phyloP scores from a whole-genome alignment of 1,140 invertebrate genomes.

The Asobara japonica region DNA sequence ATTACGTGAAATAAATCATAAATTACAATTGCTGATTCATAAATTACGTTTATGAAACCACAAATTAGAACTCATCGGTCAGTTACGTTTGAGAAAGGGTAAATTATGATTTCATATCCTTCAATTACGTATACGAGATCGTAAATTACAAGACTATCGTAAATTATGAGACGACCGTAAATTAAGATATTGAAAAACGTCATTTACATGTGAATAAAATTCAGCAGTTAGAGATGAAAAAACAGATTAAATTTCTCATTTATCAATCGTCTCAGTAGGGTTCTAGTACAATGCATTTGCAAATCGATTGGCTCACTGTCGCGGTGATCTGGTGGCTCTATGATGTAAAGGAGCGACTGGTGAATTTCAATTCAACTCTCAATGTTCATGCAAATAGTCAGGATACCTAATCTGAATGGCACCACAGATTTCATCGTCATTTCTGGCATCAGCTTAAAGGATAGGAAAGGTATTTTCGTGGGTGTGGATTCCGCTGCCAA shows the following conservation, averaged over 20 bases:
- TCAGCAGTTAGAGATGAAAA: too few relatives aligned
- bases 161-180: too few relatives aligned
- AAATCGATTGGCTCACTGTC: constrained; percentile 4
- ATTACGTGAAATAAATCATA: too few relatives aligned
- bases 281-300: background rate
- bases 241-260: background rate
- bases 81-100: too few relatives aligned
- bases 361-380: constrained; percentile 19
- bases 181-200: too few relatives aligned
- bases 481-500: background rate
- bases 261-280: background rate
- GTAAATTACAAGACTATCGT: too few relatives aligned
- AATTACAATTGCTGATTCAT: too few relatives aligned
- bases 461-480: background rate
- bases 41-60: too few relatives aligned
- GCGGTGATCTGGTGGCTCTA: background rate
- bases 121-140: too few relatives aligned
- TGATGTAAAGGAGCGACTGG: constrained; percentile 12
- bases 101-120: too few relatives aligned
- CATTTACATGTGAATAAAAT: too few relatives aligned
- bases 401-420: background rate
- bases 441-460: background rate
- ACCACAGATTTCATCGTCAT: background rate
- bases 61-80: too few relatives aligned
- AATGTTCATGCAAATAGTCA: constrained; percentile 7